A percentile compares a stretch with the other conserved stretches of the same genome.
These are phyloP conservation scores for Eretmochelys imbricata DNA, from an alignment of 2,113 vertebrate genomes.

Conservation along the genomic window DNA sequence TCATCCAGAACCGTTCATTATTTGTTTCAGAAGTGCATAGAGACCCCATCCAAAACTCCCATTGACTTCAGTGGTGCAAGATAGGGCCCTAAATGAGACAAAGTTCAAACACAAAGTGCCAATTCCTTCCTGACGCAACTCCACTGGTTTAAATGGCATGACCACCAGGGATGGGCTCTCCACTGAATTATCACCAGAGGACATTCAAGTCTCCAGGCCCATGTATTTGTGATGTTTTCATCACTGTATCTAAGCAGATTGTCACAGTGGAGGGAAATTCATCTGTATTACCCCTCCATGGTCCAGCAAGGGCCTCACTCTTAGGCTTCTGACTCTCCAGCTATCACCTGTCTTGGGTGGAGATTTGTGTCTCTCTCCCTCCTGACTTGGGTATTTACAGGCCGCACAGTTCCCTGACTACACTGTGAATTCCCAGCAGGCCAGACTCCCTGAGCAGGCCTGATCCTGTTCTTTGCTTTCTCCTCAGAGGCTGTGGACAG, in stretches of 20 bases:
- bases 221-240: neutral
- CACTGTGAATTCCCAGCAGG: neutral
- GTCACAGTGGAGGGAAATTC: neutral
- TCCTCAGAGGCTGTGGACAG: neutral
- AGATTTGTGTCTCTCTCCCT: neutral
- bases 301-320: neutral
- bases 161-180: neutral
- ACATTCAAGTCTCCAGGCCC: neutral
- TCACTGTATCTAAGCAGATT: neutral
- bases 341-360: too few species aligned
- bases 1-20: neutral
- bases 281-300: neutral
- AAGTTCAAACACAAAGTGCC: neutral
- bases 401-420: neutral
- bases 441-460: too few species aligned
- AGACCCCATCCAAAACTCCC: neutral
- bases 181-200: neutral
- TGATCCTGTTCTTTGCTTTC: neutral
- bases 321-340: neutral
- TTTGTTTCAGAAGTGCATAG: neutral
- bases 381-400: neutral
- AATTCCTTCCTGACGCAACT: neutral
- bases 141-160: neutral
- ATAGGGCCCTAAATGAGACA: neutral
- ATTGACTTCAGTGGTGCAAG: neutral